These are phyloP conservation scores for Helostoma temminkii DNA, from an alignment of 2,797 vertebrate species.

Conservation along the genomic window DNA sequence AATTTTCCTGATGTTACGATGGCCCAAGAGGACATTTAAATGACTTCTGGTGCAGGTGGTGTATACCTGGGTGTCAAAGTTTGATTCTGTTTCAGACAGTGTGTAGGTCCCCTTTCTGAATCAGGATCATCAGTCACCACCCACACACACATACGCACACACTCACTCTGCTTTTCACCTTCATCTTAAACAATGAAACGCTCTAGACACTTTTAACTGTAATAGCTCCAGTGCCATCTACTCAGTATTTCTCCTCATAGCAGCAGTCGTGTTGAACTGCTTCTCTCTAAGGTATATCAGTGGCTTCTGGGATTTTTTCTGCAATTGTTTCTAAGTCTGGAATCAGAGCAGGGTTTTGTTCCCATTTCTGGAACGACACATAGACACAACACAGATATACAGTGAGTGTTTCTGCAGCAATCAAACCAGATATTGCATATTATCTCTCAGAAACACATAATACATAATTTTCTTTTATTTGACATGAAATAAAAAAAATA, in stretches of 20 bases:
- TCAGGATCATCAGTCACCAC: constrained; percentile 81
- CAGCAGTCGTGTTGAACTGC: constrained; percentile 44
- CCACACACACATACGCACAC: constrained; percentile 50
- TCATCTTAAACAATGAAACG: constrained; percentile 76
- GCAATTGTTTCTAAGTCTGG: constrained; percentile 40
- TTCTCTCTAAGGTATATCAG: constrained; percentile 41
- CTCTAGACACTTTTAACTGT: constrained; percentile 65
- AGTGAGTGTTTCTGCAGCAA: constrained; percentile 7
- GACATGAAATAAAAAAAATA: constrained; percentile 13
- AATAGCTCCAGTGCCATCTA: constrained; percentile 67
- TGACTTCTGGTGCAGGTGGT: constrained; percentile 80
- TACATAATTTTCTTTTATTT: neutral
- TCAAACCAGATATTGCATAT: neutral
- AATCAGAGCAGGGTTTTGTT: constrained; percentile 21
- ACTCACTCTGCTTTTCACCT: constrained; percentile 57
- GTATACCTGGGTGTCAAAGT: constrained; percentile 72
- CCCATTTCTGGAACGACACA: constrained; percentile 11
- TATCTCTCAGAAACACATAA: neutral
- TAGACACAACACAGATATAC: constrained; percentile 3
- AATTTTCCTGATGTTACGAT: constrained; percentile 76
- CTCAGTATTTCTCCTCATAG: constrained; percentile 66
- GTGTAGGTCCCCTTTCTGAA: constrained; percentile 72
- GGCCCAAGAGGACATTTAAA: constrained; percentile 82
- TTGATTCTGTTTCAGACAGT: constrained; percentile 74
- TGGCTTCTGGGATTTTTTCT: constrained; percentile 41